Evolutionary conservation across 23 tunicate genomes (phyloP), one percentile per base, ranked within the genome.

Genomic region (Halocynthia aurantium): DNA sequence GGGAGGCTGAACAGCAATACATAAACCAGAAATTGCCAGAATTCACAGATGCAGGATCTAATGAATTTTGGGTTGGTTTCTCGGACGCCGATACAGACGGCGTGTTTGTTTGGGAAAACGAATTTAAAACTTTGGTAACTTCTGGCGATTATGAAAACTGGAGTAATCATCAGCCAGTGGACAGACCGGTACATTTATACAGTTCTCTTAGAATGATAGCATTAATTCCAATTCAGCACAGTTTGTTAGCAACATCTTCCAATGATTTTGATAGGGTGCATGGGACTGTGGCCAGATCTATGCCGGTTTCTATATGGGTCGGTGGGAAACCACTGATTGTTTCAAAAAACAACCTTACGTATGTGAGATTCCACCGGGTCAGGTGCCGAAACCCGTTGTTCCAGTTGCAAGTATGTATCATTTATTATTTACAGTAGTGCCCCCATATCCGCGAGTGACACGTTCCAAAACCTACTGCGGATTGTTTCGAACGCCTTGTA

Each of bases 261-360:
- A 18, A 18, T 18, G 12, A 11, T 67, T 67, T 22, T 22, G 22
- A 67, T 13, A 92, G 98, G 85, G 70, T 10, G 87, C 95, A 6
- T 95, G 92, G 91, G 99, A 95, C 75, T 95, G 99, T 56, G 99
- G 85, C 18, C 90, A 89, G 64, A 81, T 95, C n/a, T 95, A 78
- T 69, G 77, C 96, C 68, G 95, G 90, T 51, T 82, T 85, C 17
- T 66, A 77, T 17, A 51, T 69, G 54, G 90, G 93, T 6, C 53
- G 67, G 10, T 95, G 99, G 99, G 99, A 95, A 69, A 80, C 86
- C 6, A 85, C 69, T 21, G 92, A 92, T 68, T 95, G 99, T 53
- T 95, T 85, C 72, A 75, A 76, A 66, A 77, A 77, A 61, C 99
- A 89, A 73, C 87, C 91, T 55, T 95, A 72, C 64, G 78, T 95